Percentiles rank a stretch among this genome's conserved stretches.
These are phyloP conservation scores for Pocillopora damicornis DNA, from an alignment of 64 coral and sea anemone species.

Conservation along the genomic window DNA sequence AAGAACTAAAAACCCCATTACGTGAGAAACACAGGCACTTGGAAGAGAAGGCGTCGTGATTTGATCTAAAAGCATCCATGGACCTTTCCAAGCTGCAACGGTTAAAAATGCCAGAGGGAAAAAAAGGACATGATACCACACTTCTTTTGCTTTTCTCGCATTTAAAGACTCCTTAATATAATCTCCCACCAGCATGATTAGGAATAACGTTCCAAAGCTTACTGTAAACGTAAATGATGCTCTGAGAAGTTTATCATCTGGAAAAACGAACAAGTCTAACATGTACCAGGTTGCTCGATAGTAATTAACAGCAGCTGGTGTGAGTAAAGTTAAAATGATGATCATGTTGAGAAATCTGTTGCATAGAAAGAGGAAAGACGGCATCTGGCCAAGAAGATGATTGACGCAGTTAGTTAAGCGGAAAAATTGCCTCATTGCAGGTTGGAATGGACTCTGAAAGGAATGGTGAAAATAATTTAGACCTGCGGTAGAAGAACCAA, in stretches of 20 bases:
- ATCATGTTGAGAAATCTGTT: neutral
- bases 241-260: neutral
- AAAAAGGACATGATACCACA: neutral
- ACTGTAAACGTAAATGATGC: neutral
- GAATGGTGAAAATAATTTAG: too few relatives aligned
- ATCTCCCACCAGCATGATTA: neutral
- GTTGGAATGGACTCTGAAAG: too few relatives aligned
- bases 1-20: constrained; percentile 3
- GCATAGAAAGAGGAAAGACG: neutral
- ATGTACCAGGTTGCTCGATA: constrained; percentile 45
- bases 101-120: neutral
- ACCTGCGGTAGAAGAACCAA: too few relatives aligned
- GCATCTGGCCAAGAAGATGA: neutral
- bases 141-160: neutral
- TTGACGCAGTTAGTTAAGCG: neutral
- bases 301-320: neutral
- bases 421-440: neutral
- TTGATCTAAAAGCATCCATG: constrained; percentile 39
- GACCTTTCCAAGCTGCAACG: constrained; percentile 45
- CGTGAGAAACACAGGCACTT: constrained; percentile 10
- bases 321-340: neutral
- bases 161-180: constrained; percentile 5
- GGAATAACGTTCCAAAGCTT: neutral
- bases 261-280: constrained; percentile 40
- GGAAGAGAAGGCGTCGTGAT: neutral